Evolutionary conservation across 1,140 invertebrate species (phyloP), one percentile per base, ranked within the genome.

Genomic region (Bombus balteatus): DNA sequence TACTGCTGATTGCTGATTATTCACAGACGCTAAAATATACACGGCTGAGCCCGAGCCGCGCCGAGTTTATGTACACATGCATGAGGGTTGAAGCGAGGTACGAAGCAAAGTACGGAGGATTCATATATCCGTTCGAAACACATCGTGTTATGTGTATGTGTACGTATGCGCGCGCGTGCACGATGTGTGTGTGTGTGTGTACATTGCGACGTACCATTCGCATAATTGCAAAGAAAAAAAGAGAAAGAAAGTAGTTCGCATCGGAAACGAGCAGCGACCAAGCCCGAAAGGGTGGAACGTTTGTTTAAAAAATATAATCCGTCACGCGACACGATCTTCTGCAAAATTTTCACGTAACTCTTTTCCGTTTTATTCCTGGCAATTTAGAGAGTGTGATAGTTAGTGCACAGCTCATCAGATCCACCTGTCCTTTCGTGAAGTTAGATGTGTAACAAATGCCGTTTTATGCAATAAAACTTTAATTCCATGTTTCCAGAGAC

Each of bases 11-110:
- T 92, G 91, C 91, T 92, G 91, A 92, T 92, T 92, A 92, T 92
- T 92, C 91, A 92, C 90, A 91, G 91, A 92, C 90, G 91, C 89
- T 92, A 91, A 92, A 92, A 92, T 91, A 91, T 92, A 92, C 90
- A 92, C 90, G 87, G 81, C 82, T 86, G 81, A 88, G 87, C 81
- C 81, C 86, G 88, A 88, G 75, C 88, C 82, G 80, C 68, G 62
- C 65, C 8, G 86, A 85, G 86, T 90, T 90, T 91, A 88, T 90
- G 88, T 91, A 91, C 90, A 91, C 85, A 91, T 87, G 86, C 78
- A 77, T 43, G 77, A 75, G 81, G 83, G 76, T 80, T 80, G 66
- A 65, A 47, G 39, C 77, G 34, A 62, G 70, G 76, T 59, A 83
- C 75, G 81, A 57, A 59, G 57, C 77, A 62, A 88, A 86, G 88